Conservation (phyloP, 30 jellyfish, hydroid and myxozoan genomes). For the Aurelia sp. region DNA sequence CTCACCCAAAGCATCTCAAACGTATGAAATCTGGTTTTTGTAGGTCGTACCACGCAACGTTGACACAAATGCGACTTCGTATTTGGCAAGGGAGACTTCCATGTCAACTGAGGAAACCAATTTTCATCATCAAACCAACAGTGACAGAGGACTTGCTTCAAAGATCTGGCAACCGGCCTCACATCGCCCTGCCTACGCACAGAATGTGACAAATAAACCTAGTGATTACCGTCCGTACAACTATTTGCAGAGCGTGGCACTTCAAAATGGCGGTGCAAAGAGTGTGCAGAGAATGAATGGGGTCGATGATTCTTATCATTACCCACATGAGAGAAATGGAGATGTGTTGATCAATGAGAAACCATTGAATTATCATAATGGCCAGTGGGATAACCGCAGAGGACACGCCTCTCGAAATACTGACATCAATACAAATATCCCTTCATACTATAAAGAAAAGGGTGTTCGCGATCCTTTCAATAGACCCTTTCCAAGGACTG, state of each 20-base stretch:
- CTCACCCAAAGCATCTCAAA: too few relatives aligned
- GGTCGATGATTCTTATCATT: neutral
- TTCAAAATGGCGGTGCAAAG: neutral
- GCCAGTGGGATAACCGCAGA: constrained; percentile 1
- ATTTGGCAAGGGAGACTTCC: constrained; percentile 56
- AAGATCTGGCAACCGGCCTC: constrained; percentile 1
- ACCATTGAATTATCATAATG: neutral
- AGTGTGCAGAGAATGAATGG: neutral
- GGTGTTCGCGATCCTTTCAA: constrained; percentile 47
- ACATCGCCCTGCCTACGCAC: neutral
- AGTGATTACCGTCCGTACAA: constrained; percentile 21
- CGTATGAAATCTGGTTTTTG: neutral
- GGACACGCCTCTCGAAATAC: neutral
- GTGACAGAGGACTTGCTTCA: neutral
- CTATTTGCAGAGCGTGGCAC: constrained; percentile 12
- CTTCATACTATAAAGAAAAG: constrained; percentile 15
- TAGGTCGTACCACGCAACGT: neutral
- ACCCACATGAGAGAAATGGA: too few relatives aligned
- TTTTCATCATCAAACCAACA: constrained; percentile 5
- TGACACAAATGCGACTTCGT: constrained; percentile 11
- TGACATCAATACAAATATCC: neutral
- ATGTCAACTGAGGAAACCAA: constrained; percentile 36
- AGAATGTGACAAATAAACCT: neutral
- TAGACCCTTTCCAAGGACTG: constrained; percentile 70
- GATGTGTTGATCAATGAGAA: neutral